Percentiles rank a stretch among this genome's conserved stretches.
phyloP scores from a whole-genome alignment of 2,113 vertebrate genomes.

The Orycteropus afer region DNA sequence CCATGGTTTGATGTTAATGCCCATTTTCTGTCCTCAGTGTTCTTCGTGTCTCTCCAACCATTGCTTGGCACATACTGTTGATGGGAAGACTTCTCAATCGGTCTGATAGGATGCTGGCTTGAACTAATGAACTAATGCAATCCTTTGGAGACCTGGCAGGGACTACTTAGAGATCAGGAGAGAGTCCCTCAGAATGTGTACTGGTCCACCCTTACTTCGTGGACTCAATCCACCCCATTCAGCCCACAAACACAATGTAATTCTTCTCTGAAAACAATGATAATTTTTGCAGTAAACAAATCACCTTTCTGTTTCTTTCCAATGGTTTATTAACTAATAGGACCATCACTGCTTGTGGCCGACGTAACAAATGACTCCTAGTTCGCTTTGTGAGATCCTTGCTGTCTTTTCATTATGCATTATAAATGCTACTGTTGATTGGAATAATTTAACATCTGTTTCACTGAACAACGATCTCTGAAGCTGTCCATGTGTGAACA shows the following conservation, averaged over 20 bases:
- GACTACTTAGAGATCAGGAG: not conserved
- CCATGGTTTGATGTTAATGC: not conserved
- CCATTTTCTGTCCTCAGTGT: not conserved
- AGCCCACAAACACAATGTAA: not conserved
- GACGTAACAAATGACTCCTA: not conserved
- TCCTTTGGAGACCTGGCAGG: not conserved
- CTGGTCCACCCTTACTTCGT: not conserved
- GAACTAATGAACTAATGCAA: not conserved
- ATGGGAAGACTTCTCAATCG: not conserved
- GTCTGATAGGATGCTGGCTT: not conserved
- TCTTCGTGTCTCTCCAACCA: not conserved
- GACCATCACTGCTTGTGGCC: not conserved
- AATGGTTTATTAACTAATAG: not conserved
- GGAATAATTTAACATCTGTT: conserved; percentile 80
- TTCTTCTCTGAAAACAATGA: not conserved
- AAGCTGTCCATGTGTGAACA: conserved; percentile 66
- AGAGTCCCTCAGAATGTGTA: not conserved
- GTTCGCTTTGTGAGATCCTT: conserved; percentile 48
- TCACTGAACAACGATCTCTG: conserved; percentile 73
- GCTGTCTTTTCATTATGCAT: conserved; percentile 49
- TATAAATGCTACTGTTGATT: conserved; percentile 54
- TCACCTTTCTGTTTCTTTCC: not conserved
- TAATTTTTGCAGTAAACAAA: not conserved
- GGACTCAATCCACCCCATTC: not conserved
- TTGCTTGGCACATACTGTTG: not conserved